Base-by-base conservation (phyloP, 2,888 invertebrate species). In the Congeria kusceri region DNA sequence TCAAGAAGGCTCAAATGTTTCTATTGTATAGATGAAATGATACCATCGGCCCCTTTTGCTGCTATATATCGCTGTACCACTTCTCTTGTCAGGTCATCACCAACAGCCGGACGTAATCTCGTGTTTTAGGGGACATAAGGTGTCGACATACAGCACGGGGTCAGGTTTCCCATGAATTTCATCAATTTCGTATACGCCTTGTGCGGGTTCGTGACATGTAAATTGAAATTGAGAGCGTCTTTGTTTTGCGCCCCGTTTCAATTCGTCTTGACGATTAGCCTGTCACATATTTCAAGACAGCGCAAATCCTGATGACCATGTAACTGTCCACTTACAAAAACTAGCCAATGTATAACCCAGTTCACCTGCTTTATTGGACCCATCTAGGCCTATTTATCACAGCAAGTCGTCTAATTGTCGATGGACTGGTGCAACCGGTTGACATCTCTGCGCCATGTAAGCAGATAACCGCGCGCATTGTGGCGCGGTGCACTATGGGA, bases 401-500 rank as follows among this genome's bases (percentile, higher is more conserved):
- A 80, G 80, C 59, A 72, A 47, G 80, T 47, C 62, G 58, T 68
- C 80, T 72, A 72, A 72, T 80, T 68, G 47, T 64, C 59, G 57
- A 20, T 69, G 53, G 64, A 66, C 53, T 49, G 47, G 39, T 71
- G 79, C 69, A 67, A 49, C 47, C 15, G 27, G 39, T n/a, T 59
- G 62, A 71, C 62, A 61, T 39, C 49, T 58, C 28, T 64, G 66
- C 64, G 53, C 56, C 67, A 25, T 57, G 32, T 39, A 67, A 29
- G 65, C 63, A 44, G 53, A 53, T 57, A 62, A 75, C 71, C 67
- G 63, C 75, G 63, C 58, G 23, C 79, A 79, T 72, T 79, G 79
- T 79, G 70, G 67, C 46, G 47, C 68, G 46, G 79, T 79, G 79
- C 79, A 79, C 66, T 79, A 79, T 79, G 79, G 79, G 71, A 70